These are phyloP conservation scores for Platysteira castanea DNA, from an alignment of 2,113 vertebrate species.

Conservation along the genomic window DNA sequence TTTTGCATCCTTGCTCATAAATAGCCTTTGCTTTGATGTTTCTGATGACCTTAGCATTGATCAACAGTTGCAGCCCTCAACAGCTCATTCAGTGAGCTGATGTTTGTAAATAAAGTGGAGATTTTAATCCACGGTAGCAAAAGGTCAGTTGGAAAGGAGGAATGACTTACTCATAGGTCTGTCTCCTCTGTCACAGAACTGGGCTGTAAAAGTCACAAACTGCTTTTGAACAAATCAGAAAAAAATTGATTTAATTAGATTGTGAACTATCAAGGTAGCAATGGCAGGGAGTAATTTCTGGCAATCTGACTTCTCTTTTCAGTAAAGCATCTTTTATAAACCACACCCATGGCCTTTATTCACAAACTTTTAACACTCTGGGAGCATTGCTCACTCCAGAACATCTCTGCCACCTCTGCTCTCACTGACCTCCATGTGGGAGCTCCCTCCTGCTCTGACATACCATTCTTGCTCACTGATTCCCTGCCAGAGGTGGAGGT, in stretches of 20 bases:
- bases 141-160: not conserved
- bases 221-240: not conserved
- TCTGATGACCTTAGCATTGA: not conserved
- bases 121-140: not conserved
- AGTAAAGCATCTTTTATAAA: not conserved
- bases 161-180: not conserved
- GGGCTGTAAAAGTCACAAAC: not conserved
- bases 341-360: not conserved
- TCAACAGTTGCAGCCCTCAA: not conserved
- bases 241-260: not conserved
- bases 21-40: conserved; percentile 15
- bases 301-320: not conserved
- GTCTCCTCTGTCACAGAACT: not conserved
- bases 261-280: not conserved
- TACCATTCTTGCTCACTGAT: not conserved
- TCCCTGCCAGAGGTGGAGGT: not conserved
- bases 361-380: not conserved
- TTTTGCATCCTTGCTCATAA: not conserved
- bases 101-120: conserved; percentile 24
- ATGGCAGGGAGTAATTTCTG: not conserved
- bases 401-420: not conserved
- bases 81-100: not conserved
- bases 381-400: not conserved
- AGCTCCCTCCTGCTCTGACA: not conserved
- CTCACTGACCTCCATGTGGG: accelerated